A percentile compares a stretch with the other conserved stretches of the same genome.
Evolutionary conservation across 2,888 invertebrate species (phyloP).

Genomic region (Campoplex nolae): DNA sequence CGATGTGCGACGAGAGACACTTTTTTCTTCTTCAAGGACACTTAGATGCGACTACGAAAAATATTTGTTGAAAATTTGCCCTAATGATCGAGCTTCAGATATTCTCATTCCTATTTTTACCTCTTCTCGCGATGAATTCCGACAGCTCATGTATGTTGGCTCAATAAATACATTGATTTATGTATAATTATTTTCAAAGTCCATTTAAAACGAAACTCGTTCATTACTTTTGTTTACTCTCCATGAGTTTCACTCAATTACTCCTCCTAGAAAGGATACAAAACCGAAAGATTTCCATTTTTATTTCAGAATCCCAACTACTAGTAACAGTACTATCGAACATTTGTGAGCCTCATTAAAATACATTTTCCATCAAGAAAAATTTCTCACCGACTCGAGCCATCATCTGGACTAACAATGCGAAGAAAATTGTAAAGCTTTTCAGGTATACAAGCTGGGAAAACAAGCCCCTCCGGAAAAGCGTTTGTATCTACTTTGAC

Average conservation of each 20-base stretch:
- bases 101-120: not conserved
- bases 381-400: not conserved
- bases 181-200: not conserved
- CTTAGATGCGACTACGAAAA: not conserved
- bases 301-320: not conserved
- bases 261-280: not conserved
- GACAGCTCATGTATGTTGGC: too few relatives aligned
- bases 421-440: slow-evolving; percentile 1
- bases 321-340: not conserved
- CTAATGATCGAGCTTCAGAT: not conserved
- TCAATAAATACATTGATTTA: not conserved
- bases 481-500: slow-evolving; percentile 22
- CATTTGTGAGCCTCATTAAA: not conserved
- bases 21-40: slow-evolving; percentile 36
- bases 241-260: not conserved
- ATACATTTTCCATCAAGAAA: not conserved
- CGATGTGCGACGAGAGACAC: slow-evolving; percentile 25
- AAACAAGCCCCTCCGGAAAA: slow-evolving; percentile 47
- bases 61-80: not conserved
- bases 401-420: not conserved
- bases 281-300: too few relatives aligned
- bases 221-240: not conserved
- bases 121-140: not conserved
- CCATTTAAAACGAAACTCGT: not conserved
- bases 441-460: not conserved